A percentile compares a stretch with the other conserved stretches of the same genome.
phyloP scores from a whole-genome alignment of 1,140 invertebrate species.

The Polypedilum pembai region DNA sequence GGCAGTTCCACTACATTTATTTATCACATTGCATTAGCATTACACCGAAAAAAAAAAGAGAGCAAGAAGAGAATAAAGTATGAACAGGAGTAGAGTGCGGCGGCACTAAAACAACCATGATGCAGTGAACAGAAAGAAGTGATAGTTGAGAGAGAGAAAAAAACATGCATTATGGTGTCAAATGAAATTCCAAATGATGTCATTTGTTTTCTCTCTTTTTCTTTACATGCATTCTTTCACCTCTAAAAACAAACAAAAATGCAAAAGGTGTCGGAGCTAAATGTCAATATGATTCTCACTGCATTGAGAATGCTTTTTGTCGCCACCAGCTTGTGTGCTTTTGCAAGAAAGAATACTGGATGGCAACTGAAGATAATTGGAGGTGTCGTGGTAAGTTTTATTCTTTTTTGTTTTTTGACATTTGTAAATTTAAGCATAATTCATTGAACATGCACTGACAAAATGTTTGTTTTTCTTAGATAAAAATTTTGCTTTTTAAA shows the following conservation, averaged over 20 bases:
- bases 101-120: neutral
- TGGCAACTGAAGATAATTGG: conserved; percentile 29
- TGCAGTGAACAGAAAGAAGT: conserved; percentile 2
- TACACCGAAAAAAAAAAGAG: neutral
- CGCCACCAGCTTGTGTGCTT: conserved; percentile 27
- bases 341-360: conserved; percentile 29
- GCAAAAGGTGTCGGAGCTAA: conserved; percentile 14
- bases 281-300: conserved; percentile 30
- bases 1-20: conserved; percentile 25
- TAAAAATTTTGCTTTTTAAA: too few species aligned
- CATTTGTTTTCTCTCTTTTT: conserved; percentile 1
- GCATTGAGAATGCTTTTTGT: conserved; percentile 29
- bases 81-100: neutral
- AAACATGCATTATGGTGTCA: conserved; percentile 21
- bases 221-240: conserved; percentile 22
- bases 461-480: too few species aligned
- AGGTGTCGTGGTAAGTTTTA: conserved; percentile 25
- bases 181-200: conserved; percentile 22
- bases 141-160: neutral
- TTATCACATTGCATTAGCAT: conserved; percentile 26
- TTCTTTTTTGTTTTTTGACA: too few species aligned
- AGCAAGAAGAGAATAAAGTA: neutral
- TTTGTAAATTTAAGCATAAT: too few species aligned
- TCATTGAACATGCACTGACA: too few species aligned
- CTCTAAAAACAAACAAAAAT: too few species aligned